Evolutionary conservation across 2,113 vertebrate species (phyloP), one percentile per base, ranked within the genome.

Genomic region (Toxotes chatareus): DNA sequence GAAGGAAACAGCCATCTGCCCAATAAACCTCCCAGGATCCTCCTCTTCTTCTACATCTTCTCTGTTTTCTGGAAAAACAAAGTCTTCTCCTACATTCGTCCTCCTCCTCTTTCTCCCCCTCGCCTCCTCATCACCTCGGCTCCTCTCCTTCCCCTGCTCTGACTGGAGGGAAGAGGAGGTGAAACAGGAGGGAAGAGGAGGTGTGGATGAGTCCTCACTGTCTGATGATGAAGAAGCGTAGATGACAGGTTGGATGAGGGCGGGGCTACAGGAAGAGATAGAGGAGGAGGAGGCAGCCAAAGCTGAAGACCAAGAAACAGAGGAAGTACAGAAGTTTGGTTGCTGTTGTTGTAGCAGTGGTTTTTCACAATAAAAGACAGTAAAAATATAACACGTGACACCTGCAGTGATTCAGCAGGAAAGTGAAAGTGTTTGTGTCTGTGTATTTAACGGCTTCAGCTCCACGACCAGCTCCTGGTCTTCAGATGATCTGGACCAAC

Each of bases 1-100:
- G 23, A 64, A 34, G 13, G 67, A 83, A 34, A 92, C 68, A 1
- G 7, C 79, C 92, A 92, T 90, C 14, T 64, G 67, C 0, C 90
- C 90, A 13, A 92, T 83, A 73, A 92, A 92, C 23, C 89, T 86
- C 46, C 71, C 38, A 27, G 36, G 17, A 17, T 76, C 17, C 44
- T 86, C 81, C 4, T 75, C 72, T 11, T 82, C 68, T 1, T 82
- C 62, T 1, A 23, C 42, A 7, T 71, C 55, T 8, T 70, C 65
- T 76, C 10, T 27, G 3, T 19, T 40, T 64, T 27, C 59, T 38
- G 79, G 16, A 75, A 16, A 2, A 32, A 31, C 6, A 51, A 12
- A 3, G 5, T 51, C 68, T 56, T 27, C 60, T 44, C 38, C 46
- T 70, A 34, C 59, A 23, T 42, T 80, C 40, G 40, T 80, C 64